Percentiles rank a stretch among this genome's conserved stretches.
Conservation (phyloP, 2,797 vertebrate species). For the Neoniphon sammara region DNA sequence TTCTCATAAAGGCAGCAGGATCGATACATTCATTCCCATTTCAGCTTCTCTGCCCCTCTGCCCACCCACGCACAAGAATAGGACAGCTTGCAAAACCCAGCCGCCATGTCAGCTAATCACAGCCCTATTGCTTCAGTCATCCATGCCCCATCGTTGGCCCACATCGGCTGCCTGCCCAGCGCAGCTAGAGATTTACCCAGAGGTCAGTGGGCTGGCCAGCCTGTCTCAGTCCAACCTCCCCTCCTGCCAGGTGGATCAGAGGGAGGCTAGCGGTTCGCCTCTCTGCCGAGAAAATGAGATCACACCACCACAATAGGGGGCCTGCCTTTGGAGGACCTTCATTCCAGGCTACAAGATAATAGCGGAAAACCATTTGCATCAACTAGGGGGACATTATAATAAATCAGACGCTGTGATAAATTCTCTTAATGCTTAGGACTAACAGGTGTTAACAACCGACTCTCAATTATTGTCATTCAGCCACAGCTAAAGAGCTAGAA, state of each 20-base stretch:
- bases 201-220: conserved; percentile 76
- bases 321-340: conserved; percentile 77
- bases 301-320: conserved; percentile 71
- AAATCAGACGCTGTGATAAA: conserved; percentile 71
- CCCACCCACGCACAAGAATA: conserved; percentile 76
- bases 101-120: conserved; percentile 84
- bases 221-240: conserved; percentile 70
- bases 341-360: conserved; percentile 74
- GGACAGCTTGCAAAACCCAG: conserved; percentile 85
- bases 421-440: conserved; percentile 62
- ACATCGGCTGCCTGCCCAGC: conserved; percentile 66
- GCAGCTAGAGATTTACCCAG: conserved; percentile 74
- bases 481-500: conserved; percentile 34
- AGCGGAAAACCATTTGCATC: conserved; percentile 77
- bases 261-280: conserved; percentile 68
- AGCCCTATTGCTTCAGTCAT: conserved; percentile 77
- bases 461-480: conserved; percentile 63
- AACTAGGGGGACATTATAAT: conserved; percentile 72
- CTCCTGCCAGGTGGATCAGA: conserved; percentile 79
- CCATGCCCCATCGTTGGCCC: conserved; percentile 68
- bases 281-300: conserved; percentile 77
- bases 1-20: conserved; percentile 78
- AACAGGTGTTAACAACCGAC: conserved; percentile 65
- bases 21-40: conserved; percentile 85
- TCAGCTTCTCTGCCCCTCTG: conserved; percentile 74